Evolutionary conservation across 2,113 vertebrate genomes (phyloP), one percentile per base, ranked within the genome.

Genomic region (Ophthalmolycus amberensis): DNA sequence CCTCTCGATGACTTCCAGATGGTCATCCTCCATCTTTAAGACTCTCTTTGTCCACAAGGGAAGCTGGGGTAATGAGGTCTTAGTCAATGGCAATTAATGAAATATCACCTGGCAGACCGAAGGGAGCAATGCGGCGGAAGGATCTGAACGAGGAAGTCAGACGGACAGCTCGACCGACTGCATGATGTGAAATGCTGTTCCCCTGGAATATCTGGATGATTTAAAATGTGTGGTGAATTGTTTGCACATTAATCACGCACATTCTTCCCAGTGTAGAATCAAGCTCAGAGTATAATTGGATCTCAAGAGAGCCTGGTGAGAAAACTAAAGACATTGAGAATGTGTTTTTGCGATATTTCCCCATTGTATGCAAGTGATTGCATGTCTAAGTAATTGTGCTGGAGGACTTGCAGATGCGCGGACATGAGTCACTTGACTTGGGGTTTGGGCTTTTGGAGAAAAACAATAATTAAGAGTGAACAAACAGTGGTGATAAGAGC

Each of bases 391-490:
- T 86, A 82, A 90, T 82, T 81, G 71, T 46, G 25, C 75, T 44
- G 80, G 72, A 85, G 84, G 40, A 64, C 69, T 87, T 84, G 71
- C 80, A 87, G 88, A 89, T 89, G 84, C 50, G 58, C 3, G 58
- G 81, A 84, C 73, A 77, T 72, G 60, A 82, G 71, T 69, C 84
- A 80, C 87, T 88, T 82, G 85, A 90, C 84, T 86, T 69, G 65
- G 66, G 75, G 54, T 90, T 87, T 90, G 75, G 71, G 84, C 77
- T 87, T 79, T 65, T 38, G 12, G 56, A 87, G 85, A 77, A 92
- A 94, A 94, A 93, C 89, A 93, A 85, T 93, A 93, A 94, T 93
- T 93, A 94, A 79, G 77, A 87, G 73, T 79, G 87, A 92, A 89
- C 86, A 89, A 91, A 90, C 87, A 85, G 76, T 66, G 50, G 60